phyloP scores from a whole-genome alignment of 2,888 invertebrate species.

The Brenthis daphne region DNA sequence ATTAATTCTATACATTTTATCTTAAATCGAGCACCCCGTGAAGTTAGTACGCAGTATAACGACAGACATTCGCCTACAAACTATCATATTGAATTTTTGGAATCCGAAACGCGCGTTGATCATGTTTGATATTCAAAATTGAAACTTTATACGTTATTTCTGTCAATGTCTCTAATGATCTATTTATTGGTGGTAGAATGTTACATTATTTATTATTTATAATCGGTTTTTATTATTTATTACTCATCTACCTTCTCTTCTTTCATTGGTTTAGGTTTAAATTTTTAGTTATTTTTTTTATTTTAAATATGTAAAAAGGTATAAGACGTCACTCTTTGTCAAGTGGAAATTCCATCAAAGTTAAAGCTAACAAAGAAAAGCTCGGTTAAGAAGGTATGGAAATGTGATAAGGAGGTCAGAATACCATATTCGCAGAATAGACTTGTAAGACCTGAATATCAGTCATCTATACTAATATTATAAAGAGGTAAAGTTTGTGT shows the following conservation, averaged over 20 bases:
- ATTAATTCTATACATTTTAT: conserved; percentile 33
- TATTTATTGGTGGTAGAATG: conserved; percentile 15
- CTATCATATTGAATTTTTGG: conserved; percentile 62
- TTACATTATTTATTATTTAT: conserved; percentile 2
- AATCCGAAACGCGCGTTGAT: conserved; percentile 61
- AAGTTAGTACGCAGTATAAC: conserved; percentile 69
- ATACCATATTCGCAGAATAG: too few species aligned
- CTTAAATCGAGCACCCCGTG: conserved; percentile 64
- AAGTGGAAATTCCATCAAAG: too few species aligned
- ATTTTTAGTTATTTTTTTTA: too few species aligned
- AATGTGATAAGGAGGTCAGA: too few species aligned
- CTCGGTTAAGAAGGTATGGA: too few species aligned
- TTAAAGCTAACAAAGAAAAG: too few species aligned
- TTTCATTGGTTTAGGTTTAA: too few species aligned
- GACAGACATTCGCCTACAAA: conserved; percentile 65
- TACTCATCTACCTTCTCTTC: neutral
- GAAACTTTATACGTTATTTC: conserved; percentile 48
- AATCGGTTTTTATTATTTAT: neutral
- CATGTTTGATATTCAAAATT: conserved; percentile 53
- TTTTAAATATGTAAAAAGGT: too few species aligned
- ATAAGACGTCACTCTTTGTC: too few species aligned
- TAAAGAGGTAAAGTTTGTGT: too few species aligned
- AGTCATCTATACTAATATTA: too few species aligned
- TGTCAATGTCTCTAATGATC: conserved; percentile 36
- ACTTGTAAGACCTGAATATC: too few species aligned